phyloP scores from a whole-genome alignment of 2,888 invertebrate species.

The Epiblema foenella region DNA sequence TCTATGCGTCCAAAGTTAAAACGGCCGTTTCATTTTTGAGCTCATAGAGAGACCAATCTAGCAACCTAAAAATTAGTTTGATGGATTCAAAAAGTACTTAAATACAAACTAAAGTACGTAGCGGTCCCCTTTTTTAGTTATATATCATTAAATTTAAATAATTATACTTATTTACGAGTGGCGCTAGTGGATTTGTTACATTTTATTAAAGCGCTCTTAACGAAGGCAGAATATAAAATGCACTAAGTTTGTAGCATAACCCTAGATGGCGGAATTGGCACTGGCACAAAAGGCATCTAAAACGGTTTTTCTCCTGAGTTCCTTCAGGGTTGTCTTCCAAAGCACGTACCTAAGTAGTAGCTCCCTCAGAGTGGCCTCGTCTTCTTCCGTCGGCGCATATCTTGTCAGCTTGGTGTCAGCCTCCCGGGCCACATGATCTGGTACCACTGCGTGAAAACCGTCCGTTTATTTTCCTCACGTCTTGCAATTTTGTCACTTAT shows the following conservation, averaged over 20 bases:
- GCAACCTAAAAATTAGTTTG: too few species aligned
- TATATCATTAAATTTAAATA: too few species aligned
- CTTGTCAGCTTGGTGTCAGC: constrained; percentile 87
- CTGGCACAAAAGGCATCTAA: constrained; percentile 29
- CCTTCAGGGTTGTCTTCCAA: constrained; percentile 58
- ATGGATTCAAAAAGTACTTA: too few species aligned
- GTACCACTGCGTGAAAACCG: constrained; percentile 82
- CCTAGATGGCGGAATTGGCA: constrained; percentile 13
- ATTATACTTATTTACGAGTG: too few species aligned
- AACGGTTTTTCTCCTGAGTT: constrained; percentile 25
- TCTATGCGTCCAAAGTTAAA: too few species aligned
- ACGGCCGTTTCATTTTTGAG: too few species aligned
- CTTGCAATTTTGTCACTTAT: not conserved
- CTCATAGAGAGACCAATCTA: too few species aligned
- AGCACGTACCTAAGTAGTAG: constrained; percentile 94
- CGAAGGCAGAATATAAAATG: constrained; percentile 1
- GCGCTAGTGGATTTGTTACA: too few species aligned
- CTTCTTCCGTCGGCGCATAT: constrained; percentile 94
- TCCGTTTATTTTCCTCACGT: constrained; percentile 64
- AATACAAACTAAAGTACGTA: too few species aligned
- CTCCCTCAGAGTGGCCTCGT: constrained; percentile 97
- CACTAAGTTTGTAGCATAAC: constrained; percentile 5
- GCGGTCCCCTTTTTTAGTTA: too few species aligned
- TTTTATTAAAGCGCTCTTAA: not conserved
- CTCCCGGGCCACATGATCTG: constrained; percentile 84